These are phyloP conservation scores for Tetragonula clypearis DNA, from an alignment of 1,140 invertebrate species.

Conservation along the genomic window DNA sequence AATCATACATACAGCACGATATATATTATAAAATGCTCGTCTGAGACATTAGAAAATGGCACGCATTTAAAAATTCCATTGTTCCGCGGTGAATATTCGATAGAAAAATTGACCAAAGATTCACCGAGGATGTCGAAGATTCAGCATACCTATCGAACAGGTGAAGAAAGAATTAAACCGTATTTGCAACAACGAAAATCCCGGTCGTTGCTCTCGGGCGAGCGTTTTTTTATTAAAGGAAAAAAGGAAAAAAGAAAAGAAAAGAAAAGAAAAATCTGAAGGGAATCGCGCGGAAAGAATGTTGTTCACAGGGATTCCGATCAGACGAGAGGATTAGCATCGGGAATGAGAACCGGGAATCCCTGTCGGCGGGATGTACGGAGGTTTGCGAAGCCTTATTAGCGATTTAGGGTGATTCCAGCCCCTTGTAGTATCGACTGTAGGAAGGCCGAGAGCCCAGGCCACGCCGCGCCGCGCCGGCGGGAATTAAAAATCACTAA, in stretches of 20 bases:
- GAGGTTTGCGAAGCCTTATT: constrained; percentile 78
- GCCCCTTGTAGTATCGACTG: constrained; percentile 68
- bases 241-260: neutral
- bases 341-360: constrained; percentile 76
- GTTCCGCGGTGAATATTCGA: no score
- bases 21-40: no score
- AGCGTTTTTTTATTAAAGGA: neutral
- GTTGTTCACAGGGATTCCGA: constrained; percentile 13
- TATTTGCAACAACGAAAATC: neutral
- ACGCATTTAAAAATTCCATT: no score
- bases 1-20: no score
- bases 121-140: no score
- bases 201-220: no score
- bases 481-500: constrained; percentile 79
- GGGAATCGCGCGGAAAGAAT: neutral
- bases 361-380: constrained; percentile 75
- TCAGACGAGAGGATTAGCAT: constrained; percentile 53
- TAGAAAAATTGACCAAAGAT: no score
- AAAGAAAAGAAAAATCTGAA: neutral
- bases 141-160: no score
- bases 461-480: constrained; percentile 49
- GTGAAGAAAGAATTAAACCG: neutral
- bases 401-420: constrained; percentile 74
- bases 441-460: constrained; percentile 20
- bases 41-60: no score